These are phyloP conservation scores for Dolichotis patagonum DNA, from an alignment of 2,113 vertebrate genomes.

Conservation along the genomic window DNA sequence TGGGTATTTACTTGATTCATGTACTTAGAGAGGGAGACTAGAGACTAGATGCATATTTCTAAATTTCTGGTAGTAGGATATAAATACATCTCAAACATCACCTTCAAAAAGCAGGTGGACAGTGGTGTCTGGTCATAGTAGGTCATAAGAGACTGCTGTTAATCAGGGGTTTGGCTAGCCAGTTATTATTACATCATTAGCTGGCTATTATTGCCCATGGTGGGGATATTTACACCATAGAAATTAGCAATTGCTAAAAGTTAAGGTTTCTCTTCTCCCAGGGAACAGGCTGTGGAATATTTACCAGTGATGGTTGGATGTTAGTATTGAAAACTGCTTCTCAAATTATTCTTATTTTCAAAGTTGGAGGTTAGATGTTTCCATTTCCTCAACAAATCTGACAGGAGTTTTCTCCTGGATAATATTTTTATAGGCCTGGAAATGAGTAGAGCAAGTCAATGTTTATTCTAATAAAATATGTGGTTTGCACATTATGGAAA, in stretches of 20 bases:
- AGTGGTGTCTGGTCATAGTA: neutral
- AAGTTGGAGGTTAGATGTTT: neutral
- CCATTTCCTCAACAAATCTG: neutral
- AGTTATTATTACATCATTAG: neutral
- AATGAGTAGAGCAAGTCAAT: neutral
- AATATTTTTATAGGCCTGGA: neutral
- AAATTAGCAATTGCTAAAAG: neutral
- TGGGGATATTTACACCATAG: neutral
- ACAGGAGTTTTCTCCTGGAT: neutral
- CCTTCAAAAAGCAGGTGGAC: neutral
- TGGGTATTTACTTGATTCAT: neutral
- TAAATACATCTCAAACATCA: neutral
- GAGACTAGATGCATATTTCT: neutral
- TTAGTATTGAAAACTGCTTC: neutral
- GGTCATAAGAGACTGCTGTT: neutral
- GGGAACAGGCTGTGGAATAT: neutral
- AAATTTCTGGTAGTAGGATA: neutral
- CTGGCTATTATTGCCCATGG: neutral
- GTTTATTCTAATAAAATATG: neutral
- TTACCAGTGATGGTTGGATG: neutral
- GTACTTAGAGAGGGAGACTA: neutral
- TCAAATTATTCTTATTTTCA: neutral
- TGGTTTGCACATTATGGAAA: neutral
- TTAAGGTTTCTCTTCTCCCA: accelerated
- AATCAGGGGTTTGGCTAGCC: neutral